Conservation (phyloP, 2,888 invertebrate species). For the Chloroclystis v-ata region DNA sequence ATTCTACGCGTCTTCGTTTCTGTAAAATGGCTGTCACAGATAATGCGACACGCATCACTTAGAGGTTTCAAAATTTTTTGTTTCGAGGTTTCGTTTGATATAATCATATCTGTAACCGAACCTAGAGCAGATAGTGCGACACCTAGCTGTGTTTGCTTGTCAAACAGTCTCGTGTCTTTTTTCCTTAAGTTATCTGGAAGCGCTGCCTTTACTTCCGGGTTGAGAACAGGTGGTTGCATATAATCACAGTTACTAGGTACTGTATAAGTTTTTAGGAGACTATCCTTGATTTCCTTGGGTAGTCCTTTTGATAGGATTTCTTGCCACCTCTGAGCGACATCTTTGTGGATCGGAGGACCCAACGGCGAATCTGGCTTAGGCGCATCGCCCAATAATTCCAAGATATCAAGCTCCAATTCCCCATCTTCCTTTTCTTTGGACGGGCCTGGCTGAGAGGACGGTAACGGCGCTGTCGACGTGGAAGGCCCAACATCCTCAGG, state of each 20-base stretch:
- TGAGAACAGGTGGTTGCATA: not conserved
- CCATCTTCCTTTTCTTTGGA: too few species aligned
- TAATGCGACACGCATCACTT: too few species aligned
- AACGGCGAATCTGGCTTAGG: not conserved
- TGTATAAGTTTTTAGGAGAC: not conserved
- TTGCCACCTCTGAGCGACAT: not conserved
- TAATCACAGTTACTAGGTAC: not conserved
- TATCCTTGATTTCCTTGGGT: not conserved
- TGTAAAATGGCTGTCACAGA: too few species aligned
- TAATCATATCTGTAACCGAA: not conserved
- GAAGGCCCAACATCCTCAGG: too few species aligned
- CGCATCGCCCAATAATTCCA: not conserved
- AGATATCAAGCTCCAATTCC: too few species aligned
- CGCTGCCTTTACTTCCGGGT: not conserved
- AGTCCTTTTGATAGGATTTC: not conserved
- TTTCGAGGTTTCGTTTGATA: not conserved
- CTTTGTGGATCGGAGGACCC: not conserved
- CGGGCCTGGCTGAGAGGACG: too few species aligned
- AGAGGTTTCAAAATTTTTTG: not conserved
- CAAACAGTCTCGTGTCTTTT: not conserved
- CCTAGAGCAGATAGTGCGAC: not conserved
- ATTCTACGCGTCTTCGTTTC: too few species aligned
- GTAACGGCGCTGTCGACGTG: too few species aligned
- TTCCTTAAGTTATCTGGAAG: not conserved
- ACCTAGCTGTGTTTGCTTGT: not conserved